phyloP scores from a whole-genome alignment of 2,888 invertebrate genomes.

The Oscheius sp. region DNA sequence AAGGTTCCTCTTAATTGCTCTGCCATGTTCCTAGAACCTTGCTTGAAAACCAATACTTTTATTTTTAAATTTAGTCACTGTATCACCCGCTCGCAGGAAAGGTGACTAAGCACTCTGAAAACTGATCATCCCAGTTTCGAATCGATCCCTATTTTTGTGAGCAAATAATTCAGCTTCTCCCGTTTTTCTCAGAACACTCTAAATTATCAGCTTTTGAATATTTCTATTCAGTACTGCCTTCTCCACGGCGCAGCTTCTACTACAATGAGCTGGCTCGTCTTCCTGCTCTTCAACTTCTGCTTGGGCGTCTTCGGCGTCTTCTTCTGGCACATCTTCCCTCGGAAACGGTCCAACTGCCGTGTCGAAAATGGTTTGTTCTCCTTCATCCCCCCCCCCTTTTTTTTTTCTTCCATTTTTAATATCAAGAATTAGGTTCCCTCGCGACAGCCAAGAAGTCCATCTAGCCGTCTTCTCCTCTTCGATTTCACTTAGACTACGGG shows the following conservation, averaged over 20 bases:
- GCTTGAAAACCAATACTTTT: too few relatives aligned
- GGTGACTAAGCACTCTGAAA: too few relatives aligned
- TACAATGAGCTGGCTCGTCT: constrained; percentile 9
- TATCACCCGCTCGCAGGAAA: too few relatives aligned
- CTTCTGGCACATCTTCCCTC: constrained; percentile 24
- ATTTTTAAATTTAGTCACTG: too few relatives aligned
- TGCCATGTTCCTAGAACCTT: too few relatives aligned
- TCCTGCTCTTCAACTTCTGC: constrained; percentile 4
- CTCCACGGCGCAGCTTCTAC: not conserved
- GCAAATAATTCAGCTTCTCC: too few relatives aligned
- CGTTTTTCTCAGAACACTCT: too few relatives aligned
- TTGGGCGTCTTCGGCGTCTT: constrained; percentile 17
- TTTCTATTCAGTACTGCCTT: too few relatives aligned
- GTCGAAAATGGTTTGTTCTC: constrained; percentile 4
- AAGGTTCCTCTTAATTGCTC: too few relatives aligned
- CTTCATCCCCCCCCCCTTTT: not conserved
- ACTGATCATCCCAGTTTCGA: too few relatives aligned
- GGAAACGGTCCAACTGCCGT: constrained; percentile 10
- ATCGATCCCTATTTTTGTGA: too few relatives aligned
- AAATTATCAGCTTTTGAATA: too few relatives aligned
- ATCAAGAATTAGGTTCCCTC: not conserved
- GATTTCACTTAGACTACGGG: not conserved
- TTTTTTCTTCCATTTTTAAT: not conserved
- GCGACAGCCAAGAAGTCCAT: constrained; percentile 13
- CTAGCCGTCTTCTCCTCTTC: not conserved